Evolutionary conservation across 1,140 invertebrate genomes (phyloP).

Genomic region (Brachionus rotundiformis): DNA sequence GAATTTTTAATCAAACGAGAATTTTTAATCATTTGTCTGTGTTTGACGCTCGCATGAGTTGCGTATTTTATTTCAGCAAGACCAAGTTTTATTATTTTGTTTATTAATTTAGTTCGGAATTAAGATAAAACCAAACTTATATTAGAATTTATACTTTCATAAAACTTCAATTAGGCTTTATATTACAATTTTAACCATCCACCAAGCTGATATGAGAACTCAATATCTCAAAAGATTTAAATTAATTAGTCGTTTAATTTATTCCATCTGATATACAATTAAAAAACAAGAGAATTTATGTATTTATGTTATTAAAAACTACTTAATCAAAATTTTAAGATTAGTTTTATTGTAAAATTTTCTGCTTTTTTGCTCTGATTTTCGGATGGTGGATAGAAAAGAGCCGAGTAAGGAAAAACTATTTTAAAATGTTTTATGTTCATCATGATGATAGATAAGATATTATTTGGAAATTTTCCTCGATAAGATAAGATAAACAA

Average conservation of each 20-base stretch:
- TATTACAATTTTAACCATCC: conserved; percentile 1
- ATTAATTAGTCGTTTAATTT: conserved; percentile 45
- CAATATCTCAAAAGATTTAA: conserved; percentile 37
- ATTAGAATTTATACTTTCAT: background rate
- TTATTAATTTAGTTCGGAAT: conserved; percentile 36
- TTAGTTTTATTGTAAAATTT: background rate
- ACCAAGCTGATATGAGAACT: background rate
- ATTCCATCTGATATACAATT: conserved; percentile 46
- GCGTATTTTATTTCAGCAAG: conserved; percentile 27
- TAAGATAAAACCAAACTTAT: conserved; percentile 26
- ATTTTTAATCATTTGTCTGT: conserved; percentile 14
- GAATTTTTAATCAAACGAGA: conserved; percentile 37
- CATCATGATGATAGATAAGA: conserved; percentile 13
- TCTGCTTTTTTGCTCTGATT: conserved; percentile 4
- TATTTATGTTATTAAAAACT: conserved; percentile 12
- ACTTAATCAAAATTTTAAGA: background rate
- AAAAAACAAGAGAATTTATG: background rate
- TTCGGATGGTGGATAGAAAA: background rate
- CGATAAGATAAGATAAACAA: conserved; percentile 34
- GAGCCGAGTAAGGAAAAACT: background rate
- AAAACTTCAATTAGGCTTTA: conserved; percentile 15
- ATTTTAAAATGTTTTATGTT: background rate
- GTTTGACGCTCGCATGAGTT: background rate
- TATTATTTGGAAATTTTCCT: background rate
- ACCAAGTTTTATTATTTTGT: conserved; percentile 23